Evolutionary conservation across 2,113 vertebrate genomes (phyloP).

Genomic region (Euleptes europaea): DNA sequence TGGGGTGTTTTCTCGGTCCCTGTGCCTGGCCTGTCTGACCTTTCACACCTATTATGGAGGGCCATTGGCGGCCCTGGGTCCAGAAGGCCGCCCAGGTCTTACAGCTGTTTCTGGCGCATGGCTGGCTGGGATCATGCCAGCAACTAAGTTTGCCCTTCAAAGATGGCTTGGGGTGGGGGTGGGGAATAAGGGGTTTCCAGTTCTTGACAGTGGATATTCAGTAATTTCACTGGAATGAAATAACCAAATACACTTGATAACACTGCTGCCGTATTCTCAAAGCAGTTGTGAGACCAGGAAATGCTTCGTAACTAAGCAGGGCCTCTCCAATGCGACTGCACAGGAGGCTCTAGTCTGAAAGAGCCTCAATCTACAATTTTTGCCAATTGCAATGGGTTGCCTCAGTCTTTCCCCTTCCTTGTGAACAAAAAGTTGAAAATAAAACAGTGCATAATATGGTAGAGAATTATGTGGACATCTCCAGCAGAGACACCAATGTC

Average conservation of each 20-base stretch:
- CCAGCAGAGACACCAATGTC: constrained; percentile 25
- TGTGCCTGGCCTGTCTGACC: not conserved
- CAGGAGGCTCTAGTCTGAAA: not conserved
- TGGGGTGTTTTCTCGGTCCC: not conserved
- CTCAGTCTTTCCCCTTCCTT: not conserved
- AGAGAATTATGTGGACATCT: not conserved
- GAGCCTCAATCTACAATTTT: not conserved
- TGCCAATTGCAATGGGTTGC: not conserved
- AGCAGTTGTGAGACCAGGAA: not conserved
- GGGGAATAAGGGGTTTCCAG: not conserved
- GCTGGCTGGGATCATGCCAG: not conserved
- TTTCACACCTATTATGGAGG: not conserved
- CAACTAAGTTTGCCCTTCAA: not conserved
- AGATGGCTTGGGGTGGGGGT: not conserved
- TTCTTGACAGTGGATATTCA: constrained; percentile 13
- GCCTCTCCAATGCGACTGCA: not conserved
- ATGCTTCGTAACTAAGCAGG: not conserved
- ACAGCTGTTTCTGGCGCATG: too few species aligned
- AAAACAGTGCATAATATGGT: not conserved
- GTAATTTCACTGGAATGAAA: not conserved
- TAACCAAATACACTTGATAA: not conserved
- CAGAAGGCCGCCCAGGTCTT: not conserved
- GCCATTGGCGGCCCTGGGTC: not conserved
- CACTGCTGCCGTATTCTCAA: not conserved
- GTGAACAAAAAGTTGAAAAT: not conserved